Evolutionary conservation across 1,140 invertebrate genomes (phyloP).

Genomic region (Trichogramma pretiosum): DNA sequence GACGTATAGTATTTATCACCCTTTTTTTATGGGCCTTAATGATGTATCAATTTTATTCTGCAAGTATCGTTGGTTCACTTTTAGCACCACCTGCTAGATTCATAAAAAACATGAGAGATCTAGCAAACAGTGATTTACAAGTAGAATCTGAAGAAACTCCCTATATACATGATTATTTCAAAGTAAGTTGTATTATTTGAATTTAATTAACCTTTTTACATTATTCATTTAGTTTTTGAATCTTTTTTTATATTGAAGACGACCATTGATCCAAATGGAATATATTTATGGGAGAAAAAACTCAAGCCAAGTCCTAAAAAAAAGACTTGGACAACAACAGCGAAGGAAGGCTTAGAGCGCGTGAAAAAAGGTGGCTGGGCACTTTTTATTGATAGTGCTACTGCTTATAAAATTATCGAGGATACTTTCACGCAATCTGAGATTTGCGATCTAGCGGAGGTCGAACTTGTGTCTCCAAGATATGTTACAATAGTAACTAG

Average conservation of each 20-base stretch:
- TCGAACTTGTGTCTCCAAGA: constrained; percentile 21
- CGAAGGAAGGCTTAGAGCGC: constrained; percentile 35
- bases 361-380: constrained; percentile 45
- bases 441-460: constrained; percentile 32
- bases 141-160: constrained; percentile 53
- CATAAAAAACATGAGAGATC: constrained; percentile 53
- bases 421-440: constrained; percentile 30
- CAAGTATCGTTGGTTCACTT: constrained; percentile 62
- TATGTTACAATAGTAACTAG: constrained; percentile 22
- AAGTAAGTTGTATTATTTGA: constrained; percentile 19
- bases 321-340: constrained; percentile 8
- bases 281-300: constrained; percentile 46
- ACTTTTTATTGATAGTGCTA: constrained; percentile 51
- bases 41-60: constrained; percentile 65
- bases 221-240: too few relatives aligned
- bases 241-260: neutral
- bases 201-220: constrained; percentile 27
- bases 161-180: constrained; percentile 24
- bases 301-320: constrained; percentile 23
- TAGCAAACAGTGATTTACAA: constrained; percentile 52
- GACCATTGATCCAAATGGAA: neutral
- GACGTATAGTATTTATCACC: constrained; percentile 53
- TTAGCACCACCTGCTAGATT: constrained; percentile 54
- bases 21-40: constrained; percentile 55
- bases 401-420: constrained; percentile 50